phyloP scores from a whole-genome alignment of 1,140 invertebrate genomes.

The Ceratoteleas bidentatus region DNA sequence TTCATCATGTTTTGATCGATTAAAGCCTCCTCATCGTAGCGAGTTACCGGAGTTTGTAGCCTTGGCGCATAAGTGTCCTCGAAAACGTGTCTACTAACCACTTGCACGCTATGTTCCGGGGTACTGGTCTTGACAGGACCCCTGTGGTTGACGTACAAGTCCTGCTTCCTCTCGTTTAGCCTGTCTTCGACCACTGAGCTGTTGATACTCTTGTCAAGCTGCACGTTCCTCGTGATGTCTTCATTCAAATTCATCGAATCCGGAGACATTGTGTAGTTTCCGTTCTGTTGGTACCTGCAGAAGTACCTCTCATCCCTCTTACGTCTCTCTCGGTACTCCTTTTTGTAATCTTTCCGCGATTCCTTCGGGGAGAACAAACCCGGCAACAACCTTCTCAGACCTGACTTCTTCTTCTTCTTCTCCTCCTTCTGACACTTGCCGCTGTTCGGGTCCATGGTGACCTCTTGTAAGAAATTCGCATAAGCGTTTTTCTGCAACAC shows the following conservation, averaged over 20 bases:
- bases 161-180: conserved; percentile 76
- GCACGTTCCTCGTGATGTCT: conserved; percentile 77
- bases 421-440: conserved; percentile 72
- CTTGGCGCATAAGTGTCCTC: conserved; percentile 41
- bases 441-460: conserved; percentile 72
- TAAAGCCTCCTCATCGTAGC: conserved; percentile 72
- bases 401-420: conserved; percentile 76
- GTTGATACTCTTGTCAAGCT: conserved; percentile 74
- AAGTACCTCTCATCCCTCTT: conserved; percentile 74
- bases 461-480: conserved; percentile 73
- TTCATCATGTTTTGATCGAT: conserved; percentile 71
- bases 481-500: conserved; percentile 71
- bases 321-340: conserved; percentile 73
- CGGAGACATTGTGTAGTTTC: conserved; percentile 76
- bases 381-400: conserved; percentile 72
- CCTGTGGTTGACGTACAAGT: conserved; percentile 72
- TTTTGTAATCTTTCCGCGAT: conserved; percentile 75
- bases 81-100: conserved; percentile 57
- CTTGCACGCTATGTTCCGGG: conserved; percentile 73
- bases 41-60: conserved; percentile 56
- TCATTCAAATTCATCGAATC: conserved; percentile 78
- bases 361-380: conserved; percentile 77
- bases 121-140: conserved; percentile 73
- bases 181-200: conserved; percentile 74
- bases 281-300: conserved; percentile 76